These are phyloP conservation scores for Lydus trimaculatus DNA, from an alignment of 2,888 invertebrate species.

Conservation along the genomic window DNA sequence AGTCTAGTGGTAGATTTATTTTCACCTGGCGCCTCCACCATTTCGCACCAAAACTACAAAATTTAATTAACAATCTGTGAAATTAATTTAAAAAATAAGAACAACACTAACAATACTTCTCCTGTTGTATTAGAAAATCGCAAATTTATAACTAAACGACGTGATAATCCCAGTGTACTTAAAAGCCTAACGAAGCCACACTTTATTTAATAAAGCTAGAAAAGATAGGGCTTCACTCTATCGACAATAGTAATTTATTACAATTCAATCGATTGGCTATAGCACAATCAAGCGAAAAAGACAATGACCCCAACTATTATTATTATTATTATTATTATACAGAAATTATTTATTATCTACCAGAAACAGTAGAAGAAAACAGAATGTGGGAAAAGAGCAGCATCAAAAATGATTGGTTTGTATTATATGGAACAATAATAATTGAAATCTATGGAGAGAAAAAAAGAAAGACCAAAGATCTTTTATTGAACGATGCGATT, in stretches of 20 bases:
- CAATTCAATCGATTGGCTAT: conserved; percentile 15
- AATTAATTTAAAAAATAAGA: too few species aligned
- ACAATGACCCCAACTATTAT: background rate
- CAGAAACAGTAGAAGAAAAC: background rate
- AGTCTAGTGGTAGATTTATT: too few species aligned
- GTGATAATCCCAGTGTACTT: conserved; percentile 43
- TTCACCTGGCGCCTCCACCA: background rate
- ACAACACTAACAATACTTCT: background rate
- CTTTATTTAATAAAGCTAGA: conserved; percentile 38
- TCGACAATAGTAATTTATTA: conserved; percentile 13
- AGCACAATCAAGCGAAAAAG: background rate
- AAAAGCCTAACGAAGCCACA: conserved; percentile 40
- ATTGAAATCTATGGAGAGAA: background rate
- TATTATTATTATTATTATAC: background rate
- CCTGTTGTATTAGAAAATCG: background rate
- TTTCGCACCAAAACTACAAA: background rate
- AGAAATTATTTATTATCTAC: background rate
- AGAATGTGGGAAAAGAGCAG: background rate
- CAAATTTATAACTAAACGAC: conserved; percentile 38
- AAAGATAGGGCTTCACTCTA: conserved; percentile 31
- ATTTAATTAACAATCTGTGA: too few species aligned
- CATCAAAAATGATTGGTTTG: background rate
- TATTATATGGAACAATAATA: background rate
- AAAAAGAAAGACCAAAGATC: background rate
- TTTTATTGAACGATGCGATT: background rate